Evolutionary conservation across 2,113 vertebrate genomes (phyloP), one percentile per base, ranked within the genome.

Genomic region (Saccopteryx bilineata): DNA sequence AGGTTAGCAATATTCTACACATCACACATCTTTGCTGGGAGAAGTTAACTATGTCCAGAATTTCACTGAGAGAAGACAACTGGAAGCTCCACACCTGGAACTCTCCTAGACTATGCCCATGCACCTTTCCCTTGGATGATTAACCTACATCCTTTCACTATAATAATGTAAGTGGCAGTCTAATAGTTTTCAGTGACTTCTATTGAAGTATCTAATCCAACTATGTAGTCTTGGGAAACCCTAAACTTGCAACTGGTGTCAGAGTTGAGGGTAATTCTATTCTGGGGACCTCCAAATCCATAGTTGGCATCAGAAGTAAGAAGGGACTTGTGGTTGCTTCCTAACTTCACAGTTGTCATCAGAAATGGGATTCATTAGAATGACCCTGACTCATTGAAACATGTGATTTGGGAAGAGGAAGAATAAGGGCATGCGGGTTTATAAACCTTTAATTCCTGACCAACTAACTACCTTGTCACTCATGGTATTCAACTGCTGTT

Each of bases 101-200:
- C 7, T 54, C 74, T 94, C n/a, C 21, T 91, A 58, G 31, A 52
- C 87, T 93, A 24, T 86, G 58, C 11, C 72, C 31, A 24, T 13
- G 18, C 14, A 7, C 58, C 63, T 24, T 85, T 90, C 24, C 65
- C 23, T 72, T 86, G 17, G 52, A 60, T 79, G 66, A 81, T 66
- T 79, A n/a, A 86, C 68, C 74, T 90, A 11, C 52, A 86, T 66
- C 58, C 33, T 79, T 79, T 39, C 54, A 39, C 33, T 74, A 7
- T 50, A 65, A 95, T 68, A 82, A 88, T 12, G 6, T 28, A 87
- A 48, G 31, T 11, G 1, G 68, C 31, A 81, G 15, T 21, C 31
- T 52, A 74, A 91, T 9, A 54, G 31, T 15, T 60, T 86, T 86
- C 48, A 95, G 48, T 81, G 81, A 90, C 17, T 52, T 87, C n/a